Percentiles rank a stretch among this genome's conserved stretches.
Conservation (phyloP, 2,797 vertebrate species). For the Tiaroga cobitis region DNA sequence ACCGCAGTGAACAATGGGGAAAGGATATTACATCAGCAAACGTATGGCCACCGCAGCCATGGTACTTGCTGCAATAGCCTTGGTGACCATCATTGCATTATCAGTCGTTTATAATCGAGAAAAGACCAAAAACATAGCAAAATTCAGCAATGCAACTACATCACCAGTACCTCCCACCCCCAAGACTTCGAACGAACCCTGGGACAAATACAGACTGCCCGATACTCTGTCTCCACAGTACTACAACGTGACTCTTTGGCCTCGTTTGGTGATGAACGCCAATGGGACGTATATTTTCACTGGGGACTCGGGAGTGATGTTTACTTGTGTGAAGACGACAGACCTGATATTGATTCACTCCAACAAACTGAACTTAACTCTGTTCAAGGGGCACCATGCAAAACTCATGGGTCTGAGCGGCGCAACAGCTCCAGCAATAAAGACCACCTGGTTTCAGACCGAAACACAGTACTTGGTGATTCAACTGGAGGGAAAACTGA, state of each 20-base stretch:
- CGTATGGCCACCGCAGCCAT: constrained; percentile 67
- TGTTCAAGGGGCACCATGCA: neutral
- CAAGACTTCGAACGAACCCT: constrained; percentile 57
- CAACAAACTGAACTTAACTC: constrained; percentile 86
- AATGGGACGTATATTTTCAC: constrained; percentile 74
- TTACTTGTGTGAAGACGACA: constrained; percentile 72
- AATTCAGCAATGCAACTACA: neutral
- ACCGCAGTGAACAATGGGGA: constrained; percentile 78
- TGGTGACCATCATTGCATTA: constrained; percentile 84
- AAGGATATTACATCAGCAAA: constrained; percentile 88
- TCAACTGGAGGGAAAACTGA: constrained; percentile 70
- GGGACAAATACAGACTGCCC: constrained; percentile 80
- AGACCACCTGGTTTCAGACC: constrained; percentile 62
- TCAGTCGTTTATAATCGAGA: constrained; percentile 85
- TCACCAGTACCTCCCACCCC: fast-evolving
- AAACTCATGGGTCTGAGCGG: constrained; percentile 43
- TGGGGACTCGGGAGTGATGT: constrained; percentile 76
- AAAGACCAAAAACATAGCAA: constrained; percentile 72
- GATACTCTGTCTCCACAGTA: constrained; percentile 64
- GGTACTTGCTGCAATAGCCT: constrained; percentile 70
- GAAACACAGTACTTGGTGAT: constrained; percentile 88
- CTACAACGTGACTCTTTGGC: constrained; percentile 78
- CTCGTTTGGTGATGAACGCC: constrained; percentile 61
- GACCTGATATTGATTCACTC: constrained; percentile 87
- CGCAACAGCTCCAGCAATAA: constrained; percentile 65